Evolutionary conservation across 2,797 vertebrate species (phyloP), one percentile per base, ranked within the genome.

Genomic region (Vireo griseus): DNA sequence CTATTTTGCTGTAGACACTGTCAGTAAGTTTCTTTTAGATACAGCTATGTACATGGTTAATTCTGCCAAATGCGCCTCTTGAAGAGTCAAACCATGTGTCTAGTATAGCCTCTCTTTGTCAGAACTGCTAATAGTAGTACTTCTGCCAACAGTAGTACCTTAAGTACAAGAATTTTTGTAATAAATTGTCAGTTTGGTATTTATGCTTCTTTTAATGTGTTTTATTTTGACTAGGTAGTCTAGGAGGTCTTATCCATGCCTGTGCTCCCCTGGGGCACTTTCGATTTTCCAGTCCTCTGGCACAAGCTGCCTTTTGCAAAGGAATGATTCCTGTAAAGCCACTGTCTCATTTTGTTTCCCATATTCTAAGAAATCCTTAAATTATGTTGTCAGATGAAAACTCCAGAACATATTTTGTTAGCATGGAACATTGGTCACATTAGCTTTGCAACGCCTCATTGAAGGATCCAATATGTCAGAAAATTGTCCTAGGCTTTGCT

Each of bases 401-500:
- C 74, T 55, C 13, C 33, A 65, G 61, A 86, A 75, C 26, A 28
- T 58, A 62, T 73, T 93, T 91, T 78, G 31, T 91, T 89, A 80
- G 54, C 50, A 71, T 18, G 65, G 78, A 95, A 75, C 75, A 73
- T n/a, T 77, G 75, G 55, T 63, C 48, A 48, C 80, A 91, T 92
- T 85, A 87, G 88, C 82, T 85, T 92, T 0, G 6, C 72, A 80
- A 80, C 0, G 25, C 81, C 58, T 91, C 89, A 84, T 94, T 92
- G 79, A 74, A 94, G 45, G 20, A 90, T 80, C 45, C 61, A 75
- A 29, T 87, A 87, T 71, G 65, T 88, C 81, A 83, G 89, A 89
- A 94, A 92, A 96, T 86, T 89, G 73, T 93, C 68, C 73, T 88
- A 88, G 78, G 75, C 72, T 88, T 68, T 75, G 39, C 26, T 86